These are phyloP conservation scores for Carlito syrichta DNA, from an alignment of 2,113 vertebrate species.

Conservation along the genomic window DNA sequence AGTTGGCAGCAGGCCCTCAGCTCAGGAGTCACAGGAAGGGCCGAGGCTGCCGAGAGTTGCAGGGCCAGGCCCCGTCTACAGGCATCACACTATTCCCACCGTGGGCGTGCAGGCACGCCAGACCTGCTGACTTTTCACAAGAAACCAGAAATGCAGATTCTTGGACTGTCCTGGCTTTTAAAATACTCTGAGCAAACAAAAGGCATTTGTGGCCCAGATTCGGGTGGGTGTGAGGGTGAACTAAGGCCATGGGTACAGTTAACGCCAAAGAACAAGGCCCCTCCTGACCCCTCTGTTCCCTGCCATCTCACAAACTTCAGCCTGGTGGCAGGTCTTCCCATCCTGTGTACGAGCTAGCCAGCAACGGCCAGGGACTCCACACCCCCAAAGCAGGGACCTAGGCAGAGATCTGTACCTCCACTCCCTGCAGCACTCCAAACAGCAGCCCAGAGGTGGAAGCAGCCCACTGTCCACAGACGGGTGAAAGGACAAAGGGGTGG, in stretches of 20 bases:
- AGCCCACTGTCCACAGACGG: accelerated
- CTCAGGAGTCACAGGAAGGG: neutral
- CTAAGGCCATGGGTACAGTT: neutral
- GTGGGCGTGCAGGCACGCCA: neutral
- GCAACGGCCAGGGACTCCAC: no score
- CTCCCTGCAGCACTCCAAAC: neutral
- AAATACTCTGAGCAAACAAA: neutral
- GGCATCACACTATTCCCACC: neutral
- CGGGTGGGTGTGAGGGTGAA: neutral
- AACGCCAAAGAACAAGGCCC: accelerated
- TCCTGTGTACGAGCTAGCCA: neutral
- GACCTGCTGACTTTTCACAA: neutral
- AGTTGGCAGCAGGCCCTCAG: neutral
- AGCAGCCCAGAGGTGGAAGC: neutral
- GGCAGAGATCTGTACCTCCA: accelerated
- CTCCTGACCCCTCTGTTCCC: neutral
- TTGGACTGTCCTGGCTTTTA: neutral
- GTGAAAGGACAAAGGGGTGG: no score
- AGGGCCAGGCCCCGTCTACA: neutral
- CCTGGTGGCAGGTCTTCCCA: neutral
- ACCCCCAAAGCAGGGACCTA: neutral
- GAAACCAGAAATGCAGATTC: neutral
- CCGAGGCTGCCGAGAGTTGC: neutral
- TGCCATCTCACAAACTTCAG: neutral
- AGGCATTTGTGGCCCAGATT: neutral